Conservation (phyloP, 1,140 invertebrate species). For the Drosophila punjabiensis region DNA sequence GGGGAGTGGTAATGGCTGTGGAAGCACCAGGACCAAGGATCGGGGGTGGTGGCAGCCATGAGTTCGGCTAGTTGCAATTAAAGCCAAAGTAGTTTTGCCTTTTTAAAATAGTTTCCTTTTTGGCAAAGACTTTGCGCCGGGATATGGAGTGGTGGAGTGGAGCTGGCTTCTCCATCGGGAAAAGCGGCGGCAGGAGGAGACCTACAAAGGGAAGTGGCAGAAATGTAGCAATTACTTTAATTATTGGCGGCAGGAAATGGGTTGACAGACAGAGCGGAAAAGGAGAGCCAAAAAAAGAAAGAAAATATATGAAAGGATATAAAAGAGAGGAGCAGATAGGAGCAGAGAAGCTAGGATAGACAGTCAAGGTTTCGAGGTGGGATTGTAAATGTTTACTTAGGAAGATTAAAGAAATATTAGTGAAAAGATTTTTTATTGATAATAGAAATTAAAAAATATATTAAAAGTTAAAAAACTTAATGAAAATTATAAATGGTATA, state of each 20-base stretch:
- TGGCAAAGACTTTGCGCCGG: conserved; percentile 57
- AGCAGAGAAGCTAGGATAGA: conserved; percentile 37
- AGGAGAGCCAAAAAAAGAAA: conserved; percentile 31
- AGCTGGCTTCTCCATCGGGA: conserved; percentile 7
- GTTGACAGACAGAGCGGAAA: conserved; percentile 70
- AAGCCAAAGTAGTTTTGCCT: conserved; percentile 82
- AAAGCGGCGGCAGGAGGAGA: conserved; percentile 3
- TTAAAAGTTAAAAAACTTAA: neutral
- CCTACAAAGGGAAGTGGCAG: conserved; percentile 74
- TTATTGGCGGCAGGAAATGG: conserved; percentile 82
- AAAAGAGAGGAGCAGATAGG: conserved; percentile 8
- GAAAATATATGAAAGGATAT: conserved; percentile 3
- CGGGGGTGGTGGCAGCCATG: conserved; percentile 18
- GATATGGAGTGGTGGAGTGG: conserved; percentile 6
- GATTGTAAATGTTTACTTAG: neutral
- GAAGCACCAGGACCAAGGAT: neutral
- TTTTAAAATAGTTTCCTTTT: conserved; percentile 84
- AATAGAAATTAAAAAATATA: neutral
- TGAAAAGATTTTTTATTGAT: neutral
- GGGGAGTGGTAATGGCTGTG: conserved; percentile 31
- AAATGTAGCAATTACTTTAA: conserved; percentile 83
- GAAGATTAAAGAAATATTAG: too few species aligned
- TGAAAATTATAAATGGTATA: neutral
- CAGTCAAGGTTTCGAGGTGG: conserved; percentile 22
- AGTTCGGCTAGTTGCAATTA: conserved; percentile 71